These are phyloP conservation scores for Rachycentron canadum DNA, from an alignment of 2,797 vertebrate species.

Conservation along the genomic window DNA sequence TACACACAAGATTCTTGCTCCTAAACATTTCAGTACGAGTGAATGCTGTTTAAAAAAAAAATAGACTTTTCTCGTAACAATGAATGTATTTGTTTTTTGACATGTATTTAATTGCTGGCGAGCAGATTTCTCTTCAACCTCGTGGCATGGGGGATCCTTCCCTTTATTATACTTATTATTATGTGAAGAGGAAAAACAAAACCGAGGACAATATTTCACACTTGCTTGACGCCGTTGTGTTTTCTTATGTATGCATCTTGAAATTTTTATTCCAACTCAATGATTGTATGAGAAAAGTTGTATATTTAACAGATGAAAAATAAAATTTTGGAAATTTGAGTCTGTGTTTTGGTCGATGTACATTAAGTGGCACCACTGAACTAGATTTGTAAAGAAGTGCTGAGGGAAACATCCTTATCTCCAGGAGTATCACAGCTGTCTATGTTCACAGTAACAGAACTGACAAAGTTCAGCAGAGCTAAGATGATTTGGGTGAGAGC, in stretches of 20 bases:
- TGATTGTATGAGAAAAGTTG: conserved; percentile 81
- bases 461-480: not conserved
- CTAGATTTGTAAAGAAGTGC: not conserved
- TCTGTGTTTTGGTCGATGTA: conserved; percentile 2
- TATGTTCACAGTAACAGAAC: not conserved
- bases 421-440: not conserved
- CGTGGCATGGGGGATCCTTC: conserved; percentile 36
- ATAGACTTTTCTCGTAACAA: conserved; percentile 65
- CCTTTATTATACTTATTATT: conserved; percentile 36
- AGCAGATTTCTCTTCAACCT: conserved; percentile 62
- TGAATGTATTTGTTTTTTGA: conserved; percentile 85
- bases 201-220: conserved; percentile 47
- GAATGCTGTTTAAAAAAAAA: conserved; percentile 59
- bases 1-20: conserved; percentile 67
- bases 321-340: conserved; percentile 73
- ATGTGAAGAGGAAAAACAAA: conserved; percentile 30
- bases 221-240: conserved; percentile 63
- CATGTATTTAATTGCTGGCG: conserved; percentile 74
- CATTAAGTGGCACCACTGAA: not conserved
- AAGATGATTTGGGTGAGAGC: not conserved
- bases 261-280: conserved; percentile 79
- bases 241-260: conserved; percentile 82
- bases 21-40: conserved; percentile 78
- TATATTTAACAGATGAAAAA: conserved; percentile 80
- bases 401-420: not conserved